Evolutionary conservation across 2,113 vertebrate genomes (phyloP).

Genomic region (Rutilus rutilus): DNA sequence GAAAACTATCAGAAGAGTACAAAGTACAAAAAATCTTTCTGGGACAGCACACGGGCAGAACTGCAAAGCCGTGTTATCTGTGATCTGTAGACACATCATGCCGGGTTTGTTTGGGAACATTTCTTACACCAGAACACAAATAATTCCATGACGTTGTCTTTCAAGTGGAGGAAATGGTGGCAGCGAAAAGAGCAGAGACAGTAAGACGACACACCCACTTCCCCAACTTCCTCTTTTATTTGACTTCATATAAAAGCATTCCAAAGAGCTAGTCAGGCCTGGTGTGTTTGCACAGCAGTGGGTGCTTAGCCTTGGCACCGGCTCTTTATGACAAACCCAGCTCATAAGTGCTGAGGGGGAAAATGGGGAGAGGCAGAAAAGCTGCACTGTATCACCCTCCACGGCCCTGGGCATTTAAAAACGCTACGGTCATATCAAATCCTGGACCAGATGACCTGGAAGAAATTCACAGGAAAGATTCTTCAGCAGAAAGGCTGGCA

Average conservation of each 20-base stretch:
- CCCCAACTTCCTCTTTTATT: slow-evolving; percentile 73
- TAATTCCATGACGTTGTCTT: slow-evolving; percentile 72
- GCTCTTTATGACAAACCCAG: slow-evolving; percentile 72
- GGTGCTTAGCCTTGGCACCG: slow-evolving; percentile 75
- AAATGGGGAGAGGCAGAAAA: slow-evolving; percentile 73
- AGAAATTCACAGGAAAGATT: slow-evolving; percentile 47
- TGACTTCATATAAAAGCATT: slow-evolving; percentile 80
- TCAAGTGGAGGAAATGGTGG: slow-evolving; percentile 72
- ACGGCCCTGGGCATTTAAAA: slow-evolving; percentile 71
- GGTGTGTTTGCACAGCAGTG: slow-evolving; percentile 78
- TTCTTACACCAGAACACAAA: slow-evolving; percentile 60
- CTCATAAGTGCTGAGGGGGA: slow-evolving; percentile 74
- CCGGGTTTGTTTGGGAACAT: slow-evolving; percentile 64
- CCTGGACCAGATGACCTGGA: slow-evolving; percentile 52
- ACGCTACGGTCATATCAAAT: slow-evolving; percentile 62
- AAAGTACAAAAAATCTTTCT: not conserved
- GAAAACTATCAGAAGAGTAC: not conserved
- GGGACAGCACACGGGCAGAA: not conserved
- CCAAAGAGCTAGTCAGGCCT: slow-evolving; percentile 77
- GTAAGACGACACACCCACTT: slow-evolving; percentile 73
- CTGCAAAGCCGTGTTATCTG: slow-evolving; percentile 53
- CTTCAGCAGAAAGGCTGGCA: not conserved
- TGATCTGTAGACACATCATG: slow-evolving; percentile 70
- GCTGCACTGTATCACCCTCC: slow-evolving; percentile 70
- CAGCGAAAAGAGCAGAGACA: slow-evolving; percentile 65